Evolutionary conservation across 2,113 vertebrate species (phyloP).

Genomic region (Lipotes vexillifer): DNA sequence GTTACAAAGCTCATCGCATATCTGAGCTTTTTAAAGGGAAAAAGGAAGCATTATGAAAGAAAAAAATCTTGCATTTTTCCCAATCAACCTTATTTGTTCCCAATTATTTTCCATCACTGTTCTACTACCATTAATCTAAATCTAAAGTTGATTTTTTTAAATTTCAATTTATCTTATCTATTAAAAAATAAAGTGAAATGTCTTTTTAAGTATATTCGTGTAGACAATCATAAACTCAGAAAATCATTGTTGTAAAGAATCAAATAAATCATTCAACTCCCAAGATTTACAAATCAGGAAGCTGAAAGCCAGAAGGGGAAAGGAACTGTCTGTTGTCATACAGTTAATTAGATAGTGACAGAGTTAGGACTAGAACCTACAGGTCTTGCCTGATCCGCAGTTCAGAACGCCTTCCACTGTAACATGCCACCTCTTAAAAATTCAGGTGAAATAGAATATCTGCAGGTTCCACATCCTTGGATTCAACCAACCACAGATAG

Average conservation of each 20-base stretch:
- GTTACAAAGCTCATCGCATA: neutral
- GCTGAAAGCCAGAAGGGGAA: neutral
- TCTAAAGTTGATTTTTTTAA: neutral
- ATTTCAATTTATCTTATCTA: neutral
- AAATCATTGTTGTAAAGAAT: constrained; percentile 44
- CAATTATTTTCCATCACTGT: neutral
- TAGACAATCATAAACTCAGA: neutral
- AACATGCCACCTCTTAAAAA: neutral
- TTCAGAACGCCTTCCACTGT: neutral
- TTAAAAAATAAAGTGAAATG: constrained; percentile 17
- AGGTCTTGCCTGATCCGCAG: neutral
- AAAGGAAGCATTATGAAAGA: neutral
- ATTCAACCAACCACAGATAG: neutral
- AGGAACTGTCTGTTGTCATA: neutral
- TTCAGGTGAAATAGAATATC: neutral
- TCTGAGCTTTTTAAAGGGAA: neutral
- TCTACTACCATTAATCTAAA: neutral
- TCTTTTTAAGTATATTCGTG: neutral
- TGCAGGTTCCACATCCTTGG: neutral
- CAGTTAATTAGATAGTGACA: neutral
- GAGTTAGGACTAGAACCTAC: neutral
- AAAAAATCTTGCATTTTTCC: neutral
- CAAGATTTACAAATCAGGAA: constrained; percentile 5
- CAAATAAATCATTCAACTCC: neutral
- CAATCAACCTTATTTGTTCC: neutral